Evolutionary conservation across 2,113 vertebrate genomes (phyloP), one percentile per base, ranked within the genome.

Genomic region (Turdus rufiventris): DNA sequence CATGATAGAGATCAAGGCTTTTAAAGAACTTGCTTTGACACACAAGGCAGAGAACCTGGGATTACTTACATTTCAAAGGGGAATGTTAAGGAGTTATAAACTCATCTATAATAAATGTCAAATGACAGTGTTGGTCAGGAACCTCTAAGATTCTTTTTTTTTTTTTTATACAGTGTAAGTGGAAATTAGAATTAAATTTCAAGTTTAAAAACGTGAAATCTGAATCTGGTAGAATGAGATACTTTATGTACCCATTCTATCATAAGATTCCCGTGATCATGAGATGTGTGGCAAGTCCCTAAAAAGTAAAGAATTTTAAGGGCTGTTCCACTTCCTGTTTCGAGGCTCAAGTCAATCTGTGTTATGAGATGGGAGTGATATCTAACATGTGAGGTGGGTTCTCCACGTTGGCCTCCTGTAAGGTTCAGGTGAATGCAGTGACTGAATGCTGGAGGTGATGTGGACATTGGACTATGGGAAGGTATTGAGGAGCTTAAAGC

Each of bases 31-130:
- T 75, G 26, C 28, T 79, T 83, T 93, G 83, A 83, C n/a, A 28
- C 15, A 50, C 18, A 13, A 92, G 75, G 28, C 62, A 83, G 71
- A 75, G 61, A 65, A 57, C 66, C 91, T 94, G 88, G 66, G 45
- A 83, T 88, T 95, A 60, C 66, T 95, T 93, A 85, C 0, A 9
- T 92, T 90, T 94, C 76, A 94, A 92, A 88, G 84, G 68, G 86
- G 36, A 77, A 54, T 13, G 10, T 83, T 89, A 58, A 70, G 43
- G n/a, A 50, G 56, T 62, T 93, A 61, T 26, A 83, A 92, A 88
- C 34, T 13, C 8, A 11, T 70, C 38, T 66, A 4, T 76, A 83
- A 54, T 73, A 91, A 86, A 84, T 71, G 45, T 40, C 76, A 96
- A 93, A 73, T 83, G 47, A 66, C 21, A 66, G 50, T 56, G 33